These are phyloP conservation scores for Limnodromus scolopaceus DNA, from an alignment of 2,797 vertebrate genomes.

Conservation along the genomic window DNA sequence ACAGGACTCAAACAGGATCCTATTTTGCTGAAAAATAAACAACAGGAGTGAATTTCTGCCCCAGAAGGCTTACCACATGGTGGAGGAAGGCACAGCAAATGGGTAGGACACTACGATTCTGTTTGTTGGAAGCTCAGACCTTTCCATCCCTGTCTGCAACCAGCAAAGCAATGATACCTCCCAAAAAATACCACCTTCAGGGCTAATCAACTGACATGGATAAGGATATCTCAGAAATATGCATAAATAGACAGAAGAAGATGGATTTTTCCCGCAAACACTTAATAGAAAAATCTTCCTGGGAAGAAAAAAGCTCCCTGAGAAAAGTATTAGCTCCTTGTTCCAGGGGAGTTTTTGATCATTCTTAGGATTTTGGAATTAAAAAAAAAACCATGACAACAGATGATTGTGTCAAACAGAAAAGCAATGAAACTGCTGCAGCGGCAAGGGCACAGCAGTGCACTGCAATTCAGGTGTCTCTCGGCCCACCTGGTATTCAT, in stretches of 20 bases:
- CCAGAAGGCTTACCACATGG: background rate
- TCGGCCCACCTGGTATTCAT: background rate
- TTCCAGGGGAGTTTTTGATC: background rate
- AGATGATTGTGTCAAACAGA: background rate
- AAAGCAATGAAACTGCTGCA: background rate
- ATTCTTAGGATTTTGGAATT: background rate
- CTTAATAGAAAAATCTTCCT: constrained; percentile 6
- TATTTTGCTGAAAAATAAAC: background rate
- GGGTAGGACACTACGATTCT: background rate
- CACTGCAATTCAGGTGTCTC: background rate
- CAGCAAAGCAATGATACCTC: background rate
- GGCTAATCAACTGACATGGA: background rate
- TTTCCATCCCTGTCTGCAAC: background rate
- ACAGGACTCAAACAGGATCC: background rate
- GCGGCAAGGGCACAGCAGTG: background rate
- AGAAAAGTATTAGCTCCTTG: background rate
- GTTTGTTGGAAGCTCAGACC: background rate
- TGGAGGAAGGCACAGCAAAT: background rate
- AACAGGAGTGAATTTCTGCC: background rate
- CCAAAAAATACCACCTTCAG: background rate
- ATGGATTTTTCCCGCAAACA: background rate
- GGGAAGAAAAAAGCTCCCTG: background rate
- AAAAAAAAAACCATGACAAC: background rate
- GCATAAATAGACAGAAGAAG: background rate
- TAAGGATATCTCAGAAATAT: background rate